A percentile compares a stretch with the other conserved stretches of the same genome.
These are phyloP conservation scores for Anoncus sp. DNA, from an alignment of 2,888 invertebrate genomes.

Conservation along the genomic window DNA sequence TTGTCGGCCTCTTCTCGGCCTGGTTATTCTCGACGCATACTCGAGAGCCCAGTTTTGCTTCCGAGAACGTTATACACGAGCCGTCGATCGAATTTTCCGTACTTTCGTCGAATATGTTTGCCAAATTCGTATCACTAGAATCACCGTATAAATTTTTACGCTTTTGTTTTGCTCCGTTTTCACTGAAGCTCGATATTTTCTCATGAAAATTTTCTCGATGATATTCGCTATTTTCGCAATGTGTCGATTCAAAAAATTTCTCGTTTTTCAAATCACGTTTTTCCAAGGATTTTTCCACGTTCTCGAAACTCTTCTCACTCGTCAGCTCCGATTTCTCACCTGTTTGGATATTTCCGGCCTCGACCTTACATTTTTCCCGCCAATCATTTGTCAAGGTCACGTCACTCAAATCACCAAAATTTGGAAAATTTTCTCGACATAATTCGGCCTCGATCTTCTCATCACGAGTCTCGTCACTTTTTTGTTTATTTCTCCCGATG, in stretches of 20 bases:
- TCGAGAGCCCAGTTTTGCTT: slow-evolving; percentile 48
- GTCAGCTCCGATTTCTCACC: slow-evolving; percentile 23
- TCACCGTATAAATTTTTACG: slow-evolving; percentile 16
- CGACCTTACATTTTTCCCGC: slow-evolving; percentile 18
- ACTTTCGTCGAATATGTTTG: slow-evolving; percentile 15
- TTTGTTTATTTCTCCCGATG: slow-evolving; percentile 48
- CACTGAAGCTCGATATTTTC: slow-evolving; percentile 27
- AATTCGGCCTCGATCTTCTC: slow-evolving; percentile 38
- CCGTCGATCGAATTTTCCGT: slow-evolving; percentile 46
- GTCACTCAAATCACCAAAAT: slow-evolving; percentile 26
- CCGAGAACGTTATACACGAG: slow-evolving; percentile 27
- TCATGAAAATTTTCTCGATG: slow-evolving; percentile 41
- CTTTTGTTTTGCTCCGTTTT: slow-evolving; percentile 31
- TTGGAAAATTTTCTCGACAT: slow-evolving; percentile 17
- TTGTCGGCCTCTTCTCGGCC: slow-evolving; percentile 49
- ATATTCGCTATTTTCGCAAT: slow-evolving; percentile 22
- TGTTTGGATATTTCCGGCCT: slow-evolving; percentile 21
- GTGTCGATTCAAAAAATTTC: not conserved
- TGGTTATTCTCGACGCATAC: slow-evolving; percentile 64
- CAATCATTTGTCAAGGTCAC: slow-evolving; percentile 26
- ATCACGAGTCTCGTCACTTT: not conserved
- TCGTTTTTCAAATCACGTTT: not conserved
- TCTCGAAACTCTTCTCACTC: slow-evolving; percentile 14
- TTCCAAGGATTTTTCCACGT: slow-evolving; percentile 32
- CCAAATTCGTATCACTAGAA: slow-evolving; percentile 32